Evolutionary conservation across 2,797 vertebrate genomes (phyloP).

Genomic region (Tympanoctomys barrerae): DNA sequence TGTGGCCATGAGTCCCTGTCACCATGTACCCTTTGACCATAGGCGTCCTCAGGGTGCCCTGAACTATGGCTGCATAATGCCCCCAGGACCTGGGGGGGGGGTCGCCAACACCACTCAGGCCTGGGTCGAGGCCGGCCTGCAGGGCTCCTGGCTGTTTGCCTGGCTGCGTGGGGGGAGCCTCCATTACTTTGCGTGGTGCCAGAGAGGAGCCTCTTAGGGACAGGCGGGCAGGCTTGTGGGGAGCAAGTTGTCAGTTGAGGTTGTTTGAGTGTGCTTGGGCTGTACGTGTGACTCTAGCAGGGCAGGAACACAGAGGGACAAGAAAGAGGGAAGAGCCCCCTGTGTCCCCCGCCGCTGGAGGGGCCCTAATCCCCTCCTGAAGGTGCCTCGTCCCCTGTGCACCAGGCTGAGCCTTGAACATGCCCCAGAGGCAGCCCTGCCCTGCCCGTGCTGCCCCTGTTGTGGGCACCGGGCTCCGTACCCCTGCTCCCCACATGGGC

Average conservation of each 20-base stretch:
- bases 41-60: background rate
- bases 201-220: background rate
- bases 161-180: background rate
- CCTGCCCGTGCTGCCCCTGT: too few species aligned
- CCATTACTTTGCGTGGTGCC: background rate
- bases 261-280: background rate
- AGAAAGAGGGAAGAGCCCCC: background rate
- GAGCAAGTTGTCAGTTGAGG: background rate
- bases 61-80: background rate
- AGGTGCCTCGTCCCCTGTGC: too few species aligned
- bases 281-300: accelerated
- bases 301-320: background rate
- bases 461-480: background rate
- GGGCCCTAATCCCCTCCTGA: background rate
- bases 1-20: background rate
- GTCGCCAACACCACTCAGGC: background rate
- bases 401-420: background rate
- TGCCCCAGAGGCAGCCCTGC: background rate
- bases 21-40: background rate
- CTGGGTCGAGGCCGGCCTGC: background rate
- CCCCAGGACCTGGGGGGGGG: accelerated
- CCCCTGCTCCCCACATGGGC: accelerated
- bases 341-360: too few species aligned
- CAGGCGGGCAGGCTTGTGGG: background rate
- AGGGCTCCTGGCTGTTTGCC: background rate